Evolutionary conservation across 30 jellyfish, hydroid and myxozoan species (phyloP), one percentile per base, ranked within the genome.

Genomic region (Cassiopea andromeda): DNA sequence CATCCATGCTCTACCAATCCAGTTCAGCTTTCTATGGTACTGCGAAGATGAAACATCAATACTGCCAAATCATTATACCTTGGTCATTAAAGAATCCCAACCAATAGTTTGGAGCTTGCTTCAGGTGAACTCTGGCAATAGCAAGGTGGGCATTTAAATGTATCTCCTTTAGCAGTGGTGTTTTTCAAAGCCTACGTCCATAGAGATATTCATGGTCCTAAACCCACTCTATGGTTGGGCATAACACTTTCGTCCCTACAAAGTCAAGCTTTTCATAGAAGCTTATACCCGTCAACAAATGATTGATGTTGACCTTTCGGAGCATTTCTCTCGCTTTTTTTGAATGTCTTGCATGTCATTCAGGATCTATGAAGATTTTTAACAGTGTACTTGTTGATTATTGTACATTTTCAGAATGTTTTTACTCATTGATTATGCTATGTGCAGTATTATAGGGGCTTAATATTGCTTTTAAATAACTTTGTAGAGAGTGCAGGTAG

Each of bases 261-360:
- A 7, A 44, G 0, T 10, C 38, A 67, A 67, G 76, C 16, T 10
- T 10, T 67, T 67, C 76, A 67, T 7, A 8, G 76, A 67, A 16
- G 76, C 8, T 44, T 44, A 7, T 67, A 4, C 38, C n/a, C 8
- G 82, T 19, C 44, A 60, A 17, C 64, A 58, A 60, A 27, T 58
- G 82, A 60, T 44, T 73, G 82, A 17, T 73, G 82, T 38, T 73
- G 82, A 73, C 82, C 64, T 73, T 7, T 44, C 60, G 72, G 82
- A 1, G 44, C 19, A 44, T 73, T 73, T 73, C n/a, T n/a, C 19
- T 44, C 10, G 27, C 9, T 17, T 44, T 73, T 0, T 8, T 8
- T 38, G 64, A 27, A 43, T 14, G 14, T 14, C 68, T 58, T 58
- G 14, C 68, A 14, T 58, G 0, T 58, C 68, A 7, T 58, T 7